Conservation (phyloP, 2,113 vertebrate genomes). For the Platysternon megacephalum region DNA sequence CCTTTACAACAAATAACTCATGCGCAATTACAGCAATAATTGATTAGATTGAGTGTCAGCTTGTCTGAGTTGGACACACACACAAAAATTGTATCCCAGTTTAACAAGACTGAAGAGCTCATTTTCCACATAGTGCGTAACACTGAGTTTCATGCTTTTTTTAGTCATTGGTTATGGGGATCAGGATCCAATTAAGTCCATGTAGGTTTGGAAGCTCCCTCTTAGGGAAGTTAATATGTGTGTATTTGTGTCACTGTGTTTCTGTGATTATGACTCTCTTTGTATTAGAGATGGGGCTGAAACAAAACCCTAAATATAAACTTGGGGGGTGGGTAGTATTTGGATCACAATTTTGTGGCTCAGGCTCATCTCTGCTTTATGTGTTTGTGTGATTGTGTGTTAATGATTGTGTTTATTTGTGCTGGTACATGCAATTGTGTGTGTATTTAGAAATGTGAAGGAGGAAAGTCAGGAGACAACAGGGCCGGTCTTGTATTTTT, state of each 20-base stretch:
- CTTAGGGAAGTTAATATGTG: constrained; percentile 8
- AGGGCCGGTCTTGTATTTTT: background rate
- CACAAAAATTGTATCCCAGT: background rate
- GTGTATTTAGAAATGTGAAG: background rate
- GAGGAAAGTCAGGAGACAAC: background rate
- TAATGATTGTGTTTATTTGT: background rate
- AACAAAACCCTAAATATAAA: background rate
- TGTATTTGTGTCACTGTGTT: background rate
- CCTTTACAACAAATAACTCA: constrained; percentile 4
- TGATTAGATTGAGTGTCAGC: background rate
- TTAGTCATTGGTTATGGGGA: constrained; percentile 42
- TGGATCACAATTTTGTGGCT: background rate
- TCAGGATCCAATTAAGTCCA: constrained; percentile 46
- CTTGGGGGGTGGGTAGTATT: background rate
- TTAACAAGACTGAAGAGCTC: background rate
- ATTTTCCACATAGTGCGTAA: background rate
- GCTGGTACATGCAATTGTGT: background rate
- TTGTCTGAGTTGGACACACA: background rate
- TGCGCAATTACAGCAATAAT: constrained; percentile 12
- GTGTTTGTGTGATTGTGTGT: background rate
- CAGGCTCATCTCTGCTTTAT: background rate
- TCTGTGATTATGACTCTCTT: background rate
- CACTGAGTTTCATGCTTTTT: constrained; percentile 34
- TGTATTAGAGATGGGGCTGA: background rate
- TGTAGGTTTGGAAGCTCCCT: constrained; percentile 11